Evolutionary conservation across 2,888 invertebrate genomes (phyloP), one percentile per base, ranked within the genome.

Genomic region (Xestia c-nigrum): DNA sequence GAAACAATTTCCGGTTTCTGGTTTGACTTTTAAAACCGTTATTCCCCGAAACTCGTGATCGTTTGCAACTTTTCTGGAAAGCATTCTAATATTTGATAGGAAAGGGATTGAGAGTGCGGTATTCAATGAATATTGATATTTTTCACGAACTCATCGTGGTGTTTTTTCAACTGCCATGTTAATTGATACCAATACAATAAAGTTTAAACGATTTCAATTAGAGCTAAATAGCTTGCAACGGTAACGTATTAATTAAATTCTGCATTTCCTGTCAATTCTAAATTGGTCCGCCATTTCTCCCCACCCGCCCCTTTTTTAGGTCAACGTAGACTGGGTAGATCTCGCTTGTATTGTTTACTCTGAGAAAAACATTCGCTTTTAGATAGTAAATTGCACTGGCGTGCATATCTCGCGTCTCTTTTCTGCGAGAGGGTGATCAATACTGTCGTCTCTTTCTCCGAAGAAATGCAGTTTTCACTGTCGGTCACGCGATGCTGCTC

Each of bases 391-490:
- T 87, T 89, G 84, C 88, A 57, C 65, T 87, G 83, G 83, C 85
- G 81, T 82, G 84, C 85, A 86, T 81, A 81, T 86, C 72, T 81
- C 71, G 66, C 73, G 16, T 90, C 90, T 88, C 89, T 77, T 71
- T 90, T 85, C 55, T 76, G 87, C 52, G 38, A 43, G 38, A 7
- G 7, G 0, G 61, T 21, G 12, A 55, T n/a, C 65, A 14, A 70
- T 85, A 79, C 73, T n/a, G 71, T 24, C 75, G 76, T 91, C 92
- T 90, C 89, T 78, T 73, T 92, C 87, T 31, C 59, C 78, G 80
- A 90, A 92, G 92, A 91, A 92, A 93, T 93, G 93, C 92, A 92
- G 92, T 93, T 93, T 93, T 93, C 93, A 92, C 93, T 91, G 89
- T 74, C 84, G 83, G 90, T 92, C 93, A 93, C 92, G 93, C 93